These are phyloP conservation scores for Acanthosoma haemorrhoidale DNA, from an alignment of 2,888 invertebrate genomes.

Conservation along the genomic window DNA sequence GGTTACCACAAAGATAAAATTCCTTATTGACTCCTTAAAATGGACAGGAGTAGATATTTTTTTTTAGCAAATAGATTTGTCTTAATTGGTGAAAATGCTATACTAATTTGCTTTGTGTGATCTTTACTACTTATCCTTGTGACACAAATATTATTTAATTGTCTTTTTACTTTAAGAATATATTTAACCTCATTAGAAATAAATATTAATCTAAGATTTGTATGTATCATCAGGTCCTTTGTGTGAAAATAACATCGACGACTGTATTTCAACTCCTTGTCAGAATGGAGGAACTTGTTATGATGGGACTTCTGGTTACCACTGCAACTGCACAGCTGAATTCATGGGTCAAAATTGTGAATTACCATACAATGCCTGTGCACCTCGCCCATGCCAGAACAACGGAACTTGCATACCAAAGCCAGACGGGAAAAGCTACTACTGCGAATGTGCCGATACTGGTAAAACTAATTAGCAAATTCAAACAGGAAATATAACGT, in stretches of 20 bases:
- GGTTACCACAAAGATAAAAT: too few relatives aligned
- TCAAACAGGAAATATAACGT: background rate
- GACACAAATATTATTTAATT: too few relatives aligned
- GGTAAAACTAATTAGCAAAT: slow-evolving; percentile 45
- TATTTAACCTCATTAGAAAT: too few relatives aligned
- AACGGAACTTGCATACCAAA: slow-evolving; percentile 56
- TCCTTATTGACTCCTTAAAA: too few relatives aligned
- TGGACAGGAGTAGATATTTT: too few relatives aligned
- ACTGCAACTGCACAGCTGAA: slow-evolving; percentile 55
- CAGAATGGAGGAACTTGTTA: slow-evolving; percentile 59
- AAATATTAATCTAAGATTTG: too few relatives aligned
- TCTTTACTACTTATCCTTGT: too few relatives aligned
- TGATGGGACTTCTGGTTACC: slow-evolving; percentile 51
- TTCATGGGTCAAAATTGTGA: slow-evolving; percentile 57
- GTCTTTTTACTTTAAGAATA: too few relatives aligned
- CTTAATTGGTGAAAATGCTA: too few relatives aligned
- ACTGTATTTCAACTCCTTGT: slow-evolving; percentile 67
- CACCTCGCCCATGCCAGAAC: slow-evolving; percentile 55
- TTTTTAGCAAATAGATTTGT: too few relatives aligned
- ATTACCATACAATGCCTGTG: slow-evolving; percentile 54
- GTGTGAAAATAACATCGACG: slow-evolving; percentile 74
- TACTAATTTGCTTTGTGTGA: too few relatives aligned
- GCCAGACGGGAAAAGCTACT: slow-evolving; percentile 48
- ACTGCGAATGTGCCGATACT: slow-evolving; percentile 56
- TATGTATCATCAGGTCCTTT: slow-evolving; percentile 35